These are phyloP conservation scores for Nipponacmea schrenckii DNA, from an alignment of 2,888 invertebrate genomes.

Conservation along the genomic window DNA sequence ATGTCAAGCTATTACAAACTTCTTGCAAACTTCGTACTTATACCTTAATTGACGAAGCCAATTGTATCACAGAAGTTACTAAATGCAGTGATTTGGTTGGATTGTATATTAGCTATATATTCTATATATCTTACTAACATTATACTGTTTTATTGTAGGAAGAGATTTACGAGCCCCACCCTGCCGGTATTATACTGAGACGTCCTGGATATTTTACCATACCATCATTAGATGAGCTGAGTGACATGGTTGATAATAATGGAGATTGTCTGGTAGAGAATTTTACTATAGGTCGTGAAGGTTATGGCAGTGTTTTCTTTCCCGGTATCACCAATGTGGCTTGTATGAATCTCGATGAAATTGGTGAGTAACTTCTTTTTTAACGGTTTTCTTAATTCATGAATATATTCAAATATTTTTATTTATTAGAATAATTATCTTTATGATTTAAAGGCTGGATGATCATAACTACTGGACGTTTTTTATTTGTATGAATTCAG, in stretches of 20 bases:
- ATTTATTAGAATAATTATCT: neutral
- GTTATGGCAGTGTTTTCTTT: constrained; percentile 91
- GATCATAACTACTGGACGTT: neutral
- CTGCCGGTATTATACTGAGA: constrained; percentile 81
- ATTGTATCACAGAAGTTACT: no score
- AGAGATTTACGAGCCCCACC: constrained; percentile 64
- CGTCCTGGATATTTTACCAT: constrained; percentile 91
- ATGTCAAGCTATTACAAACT: no score
- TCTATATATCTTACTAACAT: no score
- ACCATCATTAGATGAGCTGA: constrained; percentile 84
- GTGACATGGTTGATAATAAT: constrained; percentile 74
- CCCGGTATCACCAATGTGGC: constrained; percentile 85
- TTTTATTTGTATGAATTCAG: neutral
- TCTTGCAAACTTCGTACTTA: no score
- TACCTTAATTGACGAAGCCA: no score
- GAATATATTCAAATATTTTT: no score
- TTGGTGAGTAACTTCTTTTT: constrained; percentile 78
- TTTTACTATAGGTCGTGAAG: constrained; percentile 87
- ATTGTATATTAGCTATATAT: no score
- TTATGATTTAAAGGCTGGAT: neutral
- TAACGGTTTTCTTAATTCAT: no score
- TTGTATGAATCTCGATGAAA: constrained; percentile 85
- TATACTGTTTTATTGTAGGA: constrained; percentile 34
- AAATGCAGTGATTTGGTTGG: no score
- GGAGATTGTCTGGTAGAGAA: constrained; percentile 86